Percentiles rank a stretch among this genome's conserved stretches.
These are phyloP conservation scores for Montipora cactus DNA, from an alignment of 64 coral and sea anemone genomes.

Conservation along the genomic window DNA sequence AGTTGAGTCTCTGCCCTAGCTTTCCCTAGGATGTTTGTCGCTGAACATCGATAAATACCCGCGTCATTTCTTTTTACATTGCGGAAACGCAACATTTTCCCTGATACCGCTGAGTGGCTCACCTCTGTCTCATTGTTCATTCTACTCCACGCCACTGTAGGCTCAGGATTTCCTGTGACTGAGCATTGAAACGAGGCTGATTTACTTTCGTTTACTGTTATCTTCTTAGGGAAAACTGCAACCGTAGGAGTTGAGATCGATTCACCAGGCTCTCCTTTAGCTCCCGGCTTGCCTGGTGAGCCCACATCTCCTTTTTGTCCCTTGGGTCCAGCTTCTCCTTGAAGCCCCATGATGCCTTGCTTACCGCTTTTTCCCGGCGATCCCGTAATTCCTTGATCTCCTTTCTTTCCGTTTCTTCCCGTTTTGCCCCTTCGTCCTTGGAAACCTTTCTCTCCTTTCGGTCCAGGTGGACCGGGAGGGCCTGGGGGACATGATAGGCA, in stretches of 20 bases:
- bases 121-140: background rate
- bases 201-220: slow-evolving; percentile 9
- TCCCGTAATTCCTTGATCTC: slow-evolving; percentile 30
- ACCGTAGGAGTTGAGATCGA: background rate
- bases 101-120: background rate
- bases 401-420: slow-evolving; percentile 20
- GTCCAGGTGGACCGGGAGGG: slow-evolving; percentile 15
- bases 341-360: background rate
- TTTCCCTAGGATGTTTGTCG: background rate
- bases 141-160: slow-evolving; percentile 56
- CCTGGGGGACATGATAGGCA: background rate
- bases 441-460: background rate
- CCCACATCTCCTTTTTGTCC: slow-evolving; percentile 1
- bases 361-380: slow-evolving; percentile 23
- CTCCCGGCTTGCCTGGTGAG: background rate
- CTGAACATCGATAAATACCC: background rate
- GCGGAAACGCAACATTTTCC: background rate
- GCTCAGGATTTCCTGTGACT: slow-evolving; percentile 41
- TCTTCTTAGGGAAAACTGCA: background rate
- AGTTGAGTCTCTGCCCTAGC: background rate
- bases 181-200: slow-evolving; percentile 49
- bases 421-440: background rate
- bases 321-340: background rate
- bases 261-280: slow-evolving; percentile 39
- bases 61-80: background rate